phyloP scores from a whole-genome alignment of 2,797 vertebrate genomes.

The Heterohyrax brucei region DNA sequence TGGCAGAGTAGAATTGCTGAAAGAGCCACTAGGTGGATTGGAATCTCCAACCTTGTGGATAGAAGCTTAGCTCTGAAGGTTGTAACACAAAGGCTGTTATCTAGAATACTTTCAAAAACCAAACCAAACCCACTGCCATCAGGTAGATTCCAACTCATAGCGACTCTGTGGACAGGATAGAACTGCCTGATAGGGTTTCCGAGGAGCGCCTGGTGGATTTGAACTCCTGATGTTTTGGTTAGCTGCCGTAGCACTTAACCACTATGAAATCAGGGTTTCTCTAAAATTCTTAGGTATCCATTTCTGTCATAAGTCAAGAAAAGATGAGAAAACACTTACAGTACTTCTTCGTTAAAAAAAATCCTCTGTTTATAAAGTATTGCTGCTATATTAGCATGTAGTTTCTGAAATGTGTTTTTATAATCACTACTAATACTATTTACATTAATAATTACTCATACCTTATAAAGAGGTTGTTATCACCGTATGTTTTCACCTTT shows the following conservation, averaged over 20 bases:
- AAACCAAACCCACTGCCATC: too few relatives aligned
- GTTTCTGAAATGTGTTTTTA: constrained; percentile 63
- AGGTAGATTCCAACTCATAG: too few relatives aligned
- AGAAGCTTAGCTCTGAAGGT: neutral
- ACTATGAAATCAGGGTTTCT: neutral
- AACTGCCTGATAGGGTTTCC: too few relatives aligned
- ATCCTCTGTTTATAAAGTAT: neutral
- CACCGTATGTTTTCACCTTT: constrained; percentile 83
- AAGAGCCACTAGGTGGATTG: neutral
- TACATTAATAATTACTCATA: constrained; percentile 73
- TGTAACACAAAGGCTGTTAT: too few relatives aligned
- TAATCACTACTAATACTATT: constrained; percentile 61
- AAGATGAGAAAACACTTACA: neutral
- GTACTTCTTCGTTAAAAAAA: neutral
- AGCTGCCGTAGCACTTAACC: too few relatives aligned
- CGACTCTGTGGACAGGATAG: too few relatives aligned
- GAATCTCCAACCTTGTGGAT: neutral
- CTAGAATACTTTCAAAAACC: too few relatives aligned
- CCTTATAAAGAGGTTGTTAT: constrained; percentile 68
- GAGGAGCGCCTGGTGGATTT: too few relatives aligned
- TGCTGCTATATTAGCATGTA: neutral
- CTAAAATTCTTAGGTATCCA: neutral
- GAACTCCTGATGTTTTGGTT: too few relatives aligned
- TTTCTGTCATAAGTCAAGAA: neutral
- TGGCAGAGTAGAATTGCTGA: too few relatives aligned